Conservation (phyloP, 2,113 vertebrate species). For the Semicossyphus pulcher region DNA sequence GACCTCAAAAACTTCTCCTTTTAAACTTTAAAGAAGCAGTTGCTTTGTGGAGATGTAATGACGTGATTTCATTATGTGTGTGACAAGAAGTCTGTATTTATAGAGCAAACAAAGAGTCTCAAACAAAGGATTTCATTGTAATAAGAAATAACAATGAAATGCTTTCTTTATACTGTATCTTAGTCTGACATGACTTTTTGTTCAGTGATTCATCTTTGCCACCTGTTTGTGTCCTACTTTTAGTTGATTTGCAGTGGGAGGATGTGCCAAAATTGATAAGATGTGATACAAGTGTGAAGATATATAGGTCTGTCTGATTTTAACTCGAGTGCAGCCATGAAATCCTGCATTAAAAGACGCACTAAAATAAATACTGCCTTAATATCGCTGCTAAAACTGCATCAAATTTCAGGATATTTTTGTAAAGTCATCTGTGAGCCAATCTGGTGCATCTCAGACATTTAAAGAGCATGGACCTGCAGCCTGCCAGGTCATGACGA, state of each 20-base stretch:
- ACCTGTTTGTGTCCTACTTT: not conserved
- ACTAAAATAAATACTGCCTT: not conserved
- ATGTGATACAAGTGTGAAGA: not conserved
- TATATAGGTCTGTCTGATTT: not conserved
- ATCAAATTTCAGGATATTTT: not conserved
- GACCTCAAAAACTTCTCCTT: not conserved
- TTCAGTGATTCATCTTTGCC: not conserved
- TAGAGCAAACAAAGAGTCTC: not conserved
- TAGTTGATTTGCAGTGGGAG: not conserved
- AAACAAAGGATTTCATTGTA: not conserved
- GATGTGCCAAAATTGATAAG: not conserved
- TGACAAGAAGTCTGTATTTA: not conserved
- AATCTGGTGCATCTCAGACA: conserved; percentile 46
- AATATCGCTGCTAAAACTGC: not conserved
- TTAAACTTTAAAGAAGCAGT: no score
- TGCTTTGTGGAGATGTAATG: not conserved
- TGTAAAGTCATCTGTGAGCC: not conserved
- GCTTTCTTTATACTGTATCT: not conserved
- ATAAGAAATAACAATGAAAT: no score
- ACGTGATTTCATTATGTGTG: not conserved
- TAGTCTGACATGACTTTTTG: not conserved
- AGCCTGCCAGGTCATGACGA: conserved; percentile 64
- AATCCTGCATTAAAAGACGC: not conserved
- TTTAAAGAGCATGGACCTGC: conserved; percentile 57
- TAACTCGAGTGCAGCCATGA: not conserved